Percentiles rank a stretch among this genome's conserved stretches.
These are phyloP conservation scores for Mesoclemmys tuberculata DNA, from an alignment of 2,113 vertebrate species.

Conservation along the genomic window DNA sequence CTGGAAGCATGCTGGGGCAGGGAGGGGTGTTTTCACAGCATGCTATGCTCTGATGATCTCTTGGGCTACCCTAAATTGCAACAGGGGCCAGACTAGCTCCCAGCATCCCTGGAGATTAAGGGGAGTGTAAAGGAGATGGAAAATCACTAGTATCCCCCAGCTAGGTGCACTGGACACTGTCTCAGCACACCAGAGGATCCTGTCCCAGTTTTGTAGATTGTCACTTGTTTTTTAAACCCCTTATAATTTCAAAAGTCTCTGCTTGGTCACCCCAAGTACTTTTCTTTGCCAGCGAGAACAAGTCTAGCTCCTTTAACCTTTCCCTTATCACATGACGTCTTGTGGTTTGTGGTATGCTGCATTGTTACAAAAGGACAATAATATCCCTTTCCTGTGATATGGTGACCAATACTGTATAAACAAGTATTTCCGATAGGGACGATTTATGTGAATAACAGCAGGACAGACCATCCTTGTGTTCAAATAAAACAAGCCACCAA, in stretches of 20 bases:
- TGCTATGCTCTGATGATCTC: not conserved
- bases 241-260: not conserved
- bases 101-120: not conserved
- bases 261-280: not conserved
- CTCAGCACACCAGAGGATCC: not conserved
- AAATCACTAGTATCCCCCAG: not conserved
- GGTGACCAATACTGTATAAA: slow-evolving; percentile 50
- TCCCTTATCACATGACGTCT: not conserved
- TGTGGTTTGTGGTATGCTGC: not conserved
- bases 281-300: not conserved
- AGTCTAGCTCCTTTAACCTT: not conserved
- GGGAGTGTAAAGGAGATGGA: not conserved
- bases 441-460: not conserved
- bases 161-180: not conserved
- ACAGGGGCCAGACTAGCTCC: not conserved
- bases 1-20: not conserved
- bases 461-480: not conserved
- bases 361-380: slow-evolving; percentile 46
- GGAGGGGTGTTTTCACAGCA: not conserved
- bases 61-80: not conserved
- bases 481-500: not conserved
- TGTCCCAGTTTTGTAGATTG: not conserved
- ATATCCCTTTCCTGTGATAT: slow-evolving; percentile 54
- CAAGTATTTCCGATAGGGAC: not conserved
- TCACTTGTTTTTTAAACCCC: not conserved